Conservation (phyloP, 2,113 vertebrate species). For the Prionailurus bengalensis region DNA sequence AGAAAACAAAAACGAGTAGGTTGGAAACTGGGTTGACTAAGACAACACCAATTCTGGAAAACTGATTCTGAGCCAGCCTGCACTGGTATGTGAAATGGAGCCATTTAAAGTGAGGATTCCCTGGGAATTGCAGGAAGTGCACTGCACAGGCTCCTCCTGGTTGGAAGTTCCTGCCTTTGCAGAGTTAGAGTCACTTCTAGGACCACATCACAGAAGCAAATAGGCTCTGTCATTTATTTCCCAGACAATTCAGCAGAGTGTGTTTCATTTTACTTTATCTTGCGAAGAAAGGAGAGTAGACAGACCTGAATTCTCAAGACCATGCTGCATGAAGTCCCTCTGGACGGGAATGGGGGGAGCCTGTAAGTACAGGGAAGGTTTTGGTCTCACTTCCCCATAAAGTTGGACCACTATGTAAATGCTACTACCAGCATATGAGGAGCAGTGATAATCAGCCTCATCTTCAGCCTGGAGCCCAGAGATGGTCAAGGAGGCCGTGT, state of each 20-base stretch:
- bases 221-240: not conserved
- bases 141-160: too few relatives aligned
- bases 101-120: too few relatives aligned
- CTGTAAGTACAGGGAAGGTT: not conserved
- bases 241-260: not conserved
- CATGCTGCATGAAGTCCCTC: not conserved
- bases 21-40: too few relatives aligned
- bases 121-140: too few relatives aligned
- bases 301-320: not conserved
- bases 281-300: not conserved
- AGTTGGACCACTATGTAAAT: not conserved
- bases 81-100: too few relatives aligned
- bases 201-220: not conserved
- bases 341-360: not conserved
- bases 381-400: slow-evolving; percentile 16
- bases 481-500: accelerated
- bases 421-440: accelerated
- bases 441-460: slow-evolving; percentile 31
- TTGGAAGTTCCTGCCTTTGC: not conserved
- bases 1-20: too few relatives aligned
- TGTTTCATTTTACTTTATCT: not conserved
- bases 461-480: not conserved
- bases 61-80: too few relatives aligned
- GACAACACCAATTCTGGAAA: too few relatives aligned
- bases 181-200: not conserved